Evolutionary conservation across 2,113 vertebrate species (phyloP).

Genomic region (Lepus americanus): DNA sequence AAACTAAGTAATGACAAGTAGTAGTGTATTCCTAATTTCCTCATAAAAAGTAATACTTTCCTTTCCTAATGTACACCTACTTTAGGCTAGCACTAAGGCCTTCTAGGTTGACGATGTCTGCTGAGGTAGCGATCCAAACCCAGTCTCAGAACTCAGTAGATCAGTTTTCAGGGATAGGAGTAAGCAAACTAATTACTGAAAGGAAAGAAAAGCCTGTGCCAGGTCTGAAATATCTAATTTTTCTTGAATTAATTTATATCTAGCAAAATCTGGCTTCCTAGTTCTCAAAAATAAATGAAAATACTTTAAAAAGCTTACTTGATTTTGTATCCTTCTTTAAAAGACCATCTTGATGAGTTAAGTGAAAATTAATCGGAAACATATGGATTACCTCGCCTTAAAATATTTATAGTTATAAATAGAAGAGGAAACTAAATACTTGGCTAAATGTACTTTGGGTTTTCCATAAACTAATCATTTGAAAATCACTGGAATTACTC

Average conservation of each 20-base stretch:
- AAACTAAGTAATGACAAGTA: not conserved
- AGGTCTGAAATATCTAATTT: slow-evolving; percentile 23
- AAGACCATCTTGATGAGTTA: slow-evolving; percentile 30
- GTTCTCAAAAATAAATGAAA: slow-evolving; percentile 40
- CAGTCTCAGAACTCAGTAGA: not conserved
- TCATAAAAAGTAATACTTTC: not conserved
- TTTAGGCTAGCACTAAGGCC: not conserved
- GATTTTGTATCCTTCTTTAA: slow-evolving; percentile 8
- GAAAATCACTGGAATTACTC: slow-evolving; percentile 54
- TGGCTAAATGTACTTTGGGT: not conserved
- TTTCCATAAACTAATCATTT: not conserved
- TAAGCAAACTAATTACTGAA: slow-evolving; percentile 23
- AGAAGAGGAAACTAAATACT: slow-evolving; percentile 5
- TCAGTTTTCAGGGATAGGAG: slow-evolving; percentile 40
- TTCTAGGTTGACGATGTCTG: not conserved
- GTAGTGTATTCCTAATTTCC: not conserved
- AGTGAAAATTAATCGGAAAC: slow-evolving; percentile 66
- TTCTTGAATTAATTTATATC: slow-evolving; percentile 51
- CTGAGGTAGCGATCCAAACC: not conserved
- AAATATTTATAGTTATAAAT: slow-evolving; percentile 38
- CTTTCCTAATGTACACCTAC: not conserved
- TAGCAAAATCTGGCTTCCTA: not conserved
- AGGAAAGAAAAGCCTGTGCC: slow-evolving; percentile 8
- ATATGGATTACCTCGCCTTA: slow-evolving; percentile 7
- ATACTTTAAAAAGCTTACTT: not conserved